Conservation (phyloP, 2,888 invertebrate species). For the Carcina quercana region DNA sequence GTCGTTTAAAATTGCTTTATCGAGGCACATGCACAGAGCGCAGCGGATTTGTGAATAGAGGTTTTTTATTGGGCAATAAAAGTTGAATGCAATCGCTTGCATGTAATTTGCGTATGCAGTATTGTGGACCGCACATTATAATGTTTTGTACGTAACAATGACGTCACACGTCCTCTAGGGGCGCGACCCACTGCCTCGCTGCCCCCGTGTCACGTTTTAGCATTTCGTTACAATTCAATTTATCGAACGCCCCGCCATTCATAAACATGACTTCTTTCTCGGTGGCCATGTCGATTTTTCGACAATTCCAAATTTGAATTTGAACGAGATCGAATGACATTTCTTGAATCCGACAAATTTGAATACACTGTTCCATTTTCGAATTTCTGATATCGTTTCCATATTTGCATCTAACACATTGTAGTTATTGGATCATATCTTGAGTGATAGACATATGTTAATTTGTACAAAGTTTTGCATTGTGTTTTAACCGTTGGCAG, state of each 20-base stretch:
- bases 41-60: conserved; percentile 57
- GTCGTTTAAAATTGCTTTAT: conserved; percentile 61
- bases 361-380: too few relatives aligned
- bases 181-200: conserved; percentile 62
- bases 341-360: conserved; percentile 24
- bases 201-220: conserved; percentile 43
- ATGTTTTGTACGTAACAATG: conserved; percentile 29
- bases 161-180: conserved; percentile 42
- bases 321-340: conserved; percentile 37
- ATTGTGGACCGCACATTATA: conserved; percentile 61
- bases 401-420: conserved; percentile 57
- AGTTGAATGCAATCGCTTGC: conserved; percentile 50
- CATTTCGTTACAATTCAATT: conserved; percentile 56
- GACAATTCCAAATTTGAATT: conserved; percentile 49
- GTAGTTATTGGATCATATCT: conserved; percentile 61
- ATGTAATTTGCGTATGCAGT: conserved; percentile 69
- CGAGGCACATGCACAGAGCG: conserved; percentile 54
- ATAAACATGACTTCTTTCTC: conserved; percentile 47
- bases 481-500: conserved; percentile 38
- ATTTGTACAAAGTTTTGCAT: conserved; percentile 40
- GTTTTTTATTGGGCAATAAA: conserved; percentile 66
- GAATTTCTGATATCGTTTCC: conserved; percentile 49
- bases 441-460: conserved; percentile 66
- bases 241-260: conserved; percentile 36
- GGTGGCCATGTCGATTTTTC: conserved; percentile 51